Evolutionary conservation across 2,113 vertebrate genomes (phyloP), one percentile per base, ranked within the genome.

Genomic region (Oncorhynchus masou): DNA sequence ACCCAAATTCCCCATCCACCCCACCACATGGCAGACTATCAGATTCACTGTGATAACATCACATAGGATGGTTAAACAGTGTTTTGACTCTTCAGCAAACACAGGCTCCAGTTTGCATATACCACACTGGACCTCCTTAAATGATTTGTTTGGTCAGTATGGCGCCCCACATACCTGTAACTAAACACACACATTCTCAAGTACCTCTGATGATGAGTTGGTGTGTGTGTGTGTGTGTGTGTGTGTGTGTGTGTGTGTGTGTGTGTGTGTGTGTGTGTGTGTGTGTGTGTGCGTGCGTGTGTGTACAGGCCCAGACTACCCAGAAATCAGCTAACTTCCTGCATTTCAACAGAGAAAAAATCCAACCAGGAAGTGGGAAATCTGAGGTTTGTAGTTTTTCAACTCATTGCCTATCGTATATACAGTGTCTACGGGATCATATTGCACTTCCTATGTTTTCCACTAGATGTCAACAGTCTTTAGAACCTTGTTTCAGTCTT

Each of bases 1-100:
- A 82, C 73, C 80, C 73, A 25, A 54, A 76, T 22, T 20, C 79
- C 74, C 54, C 19, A 22, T 34, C 72, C 49, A 39, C 39, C 39
- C 39, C 51, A 49, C 71, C 65, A 49, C 57, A 49, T 48, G 62
- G 31, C 72, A 76, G 77, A 34, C 68, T 39, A 88, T 87, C 90
- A 83, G 85, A 77, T 88, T 84, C 73, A 74, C 71, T 45, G 72
- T 81, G 90, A 88, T 90, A 90, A 78, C 80, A 87, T 83, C 79
- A 77, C n/a, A 68, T 73, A 27, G 70, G 19, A 69, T 54, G 62
- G 34, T 71, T 81, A 49, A 25, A 59, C 70, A 67, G 85, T 73
- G 80, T 83, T 82, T 82, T 88, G 86, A 84, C 78, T 82, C 79
- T 78, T 34, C 79, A 79, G 73, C 83, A 83, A 88, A 87, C 88